Percentiles rank a stretch among this genome's conserved stretches.
Conservation (phyloP, 1,140 invertebrate species). For the Trachymyrmex septentrionalis region DNA sequence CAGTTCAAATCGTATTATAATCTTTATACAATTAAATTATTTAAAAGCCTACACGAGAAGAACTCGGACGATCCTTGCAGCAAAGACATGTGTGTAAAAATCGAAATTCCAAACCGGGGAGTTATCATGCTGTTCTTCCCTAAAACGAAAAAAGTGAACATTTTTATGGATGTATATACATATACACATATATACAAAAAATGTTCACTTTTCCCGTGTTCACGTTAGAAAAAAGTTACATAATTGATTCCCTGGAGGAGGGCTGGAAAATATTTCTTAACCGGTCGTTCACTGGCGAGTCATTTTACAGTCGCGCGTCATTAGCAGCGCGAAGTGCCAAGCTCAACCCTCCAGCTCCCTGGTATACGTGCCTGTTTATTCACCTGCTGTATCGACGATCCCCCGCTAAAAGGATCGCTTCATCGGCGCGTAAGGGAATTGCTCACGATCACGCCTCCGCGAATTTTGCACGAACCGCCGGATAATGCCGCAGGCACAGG, state of each 20-base stretch:
- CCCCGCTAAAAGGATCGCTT: slow-evolving; percentile 55
- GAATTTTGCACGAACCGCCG: slow-evolving; percentile 72
- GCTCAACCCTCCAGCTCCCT: slow-evolving; percentile 22
- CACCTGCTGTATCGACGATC: slow-evolving; percentile 63
- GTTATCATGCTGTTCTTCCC: too few relatives aligned
- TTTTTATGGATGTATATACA: too few relatives aligned
- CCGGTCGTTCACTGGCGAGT: background rate
- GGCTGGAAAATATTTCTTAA: background rate
- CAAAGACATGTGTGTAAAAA: background rate
- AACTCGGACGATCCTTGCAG: background rate
- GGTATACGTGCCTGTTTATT: slow-evolving; percentile 54
- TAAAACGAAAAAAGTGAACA: too few relatives aligned
- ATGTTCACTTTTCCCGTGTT: too few relatives aligned
- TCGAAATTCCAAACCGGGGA: background rate
- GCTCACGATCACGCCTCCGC: slow-evolving; percentile 72
- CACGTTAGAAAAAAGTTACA: too few relatives aligned
- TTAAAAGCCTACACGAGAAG: background rate
- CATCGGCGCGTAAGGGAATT: slow-evolving; percentile 68
- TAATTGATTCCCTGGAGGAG: too few relatives aligned
- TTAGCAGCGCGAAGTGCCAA: slow-evolving; percentile 12
- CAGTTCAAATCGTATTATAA: background rate
- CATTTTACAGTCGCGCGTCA: slow-evolving; percentile 25
- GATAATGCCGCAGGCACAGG: slow-evolving; percentile 8
- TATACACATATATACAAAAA: too few relatives aligned
- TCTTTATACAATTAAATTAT: slow-evolving; percentile 8